Base-by-base conservation (phyloP, 2,113 vertebrate species). In the crab-eating macaque (Macaca fascicularis) region DNA sequence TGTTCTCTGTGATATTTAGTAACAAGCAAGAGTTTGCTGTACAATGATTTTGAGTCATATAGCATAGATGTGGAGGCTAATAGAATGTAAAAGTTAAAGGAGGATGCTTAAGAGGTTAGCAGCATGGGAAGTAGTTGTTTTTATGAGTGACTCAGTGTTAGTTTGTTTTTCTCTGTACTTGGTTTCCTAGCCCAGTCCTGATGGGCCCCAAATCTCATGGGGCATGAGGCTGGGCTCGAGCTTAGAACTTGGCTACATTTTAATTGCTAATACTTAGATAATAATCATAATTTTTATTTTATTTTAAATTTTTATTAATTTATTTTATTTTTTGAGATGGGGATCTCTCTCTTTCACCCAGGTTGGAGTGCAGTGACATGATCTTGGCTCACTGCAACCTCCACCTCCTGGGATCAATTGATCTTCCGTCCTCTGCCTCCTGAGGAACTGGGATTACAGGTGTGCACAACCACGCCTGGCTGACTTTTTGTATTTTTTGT, bases 161-260 rank as follows among this genome's bases (percentile, higher is more conserved):
- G 57, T 92, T 83, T 89, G 52, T 90, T 95, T 95, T 95, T 76
- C 38, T 96, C 80, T 45, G 59, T 67, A 16, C 3, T 83, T 90
- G 20, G 8, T 80, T 96, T n/a, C 30, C 23, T 10, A 32, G 40
- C 32, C 1, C 55, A 69, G 48, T 74, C 93, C 97, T 95, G 95
- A 64, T 84, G 55, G 88, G 40, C 79, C 69, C 75, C 38, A 75
- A 4, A 86, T 95, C 74, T 96, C 64, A 57, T 8, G 57, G 27
- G 32, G 25, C 93, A 69, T 7, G 3, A 67, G 27, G 75, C 23
- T 35, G 69, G 25, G 75, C 84, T 97, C 80, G 45, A 64, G n/a
- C 25, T 35, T 61, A 82, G 25, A 79, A 80, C 52, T 23, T 86
- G 69, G 48, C 59, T 80, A 43, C 48, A 57, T 32, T 75, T 87